Percentiles rank a stretch among this genome's conserved stretches.
Conservation (phyloP, 2,113 vertebrate species). For the Ovis aries region DNA sequence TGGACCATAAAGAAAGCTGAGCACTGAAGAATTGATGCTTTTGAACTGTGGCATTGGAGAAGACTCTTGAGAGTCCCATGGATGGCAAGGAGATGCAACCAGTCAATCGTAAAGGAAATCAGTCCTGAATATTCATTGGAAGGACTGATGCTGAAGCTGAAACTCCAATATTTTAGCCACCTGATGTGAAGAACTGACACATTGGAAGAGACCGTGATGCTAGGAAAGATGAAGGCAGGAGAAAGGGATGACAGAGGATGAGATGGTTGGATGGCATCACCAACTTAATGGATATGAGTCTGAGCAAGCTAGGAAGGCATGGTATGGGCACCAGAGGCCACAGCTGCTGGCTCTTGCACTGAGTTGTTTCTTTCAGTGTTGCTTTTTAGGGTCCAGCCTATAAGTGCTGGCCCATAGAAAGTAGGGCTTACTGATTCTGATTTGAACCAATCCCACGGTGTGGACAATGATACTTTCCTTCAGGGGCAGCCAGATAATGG, state of each 20-base stretch:
- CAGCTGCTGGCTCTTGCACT: background rate
- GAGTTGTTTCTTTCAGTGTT: background rate
- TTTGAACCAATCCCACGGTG: background rate
- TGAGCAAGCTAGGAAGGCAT: background rate
- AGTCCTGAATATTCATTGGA: background rate
- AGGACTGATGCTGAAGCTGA: background rate
- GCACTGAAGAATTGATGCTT: background rate
- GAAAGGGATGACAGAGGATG: background rate
- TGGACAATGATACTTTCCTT: background rate
- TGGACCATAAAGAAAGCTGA: background rate
- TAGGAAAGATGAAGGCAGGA: background rate
- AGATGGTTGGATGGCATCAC: background rate
- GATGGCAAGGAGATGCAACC: background rate
- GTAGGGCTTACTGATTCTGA: background rate
- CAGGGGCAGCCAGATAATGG: background rate
- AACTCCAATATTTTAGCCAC: background rate
- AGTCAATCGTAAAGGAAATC: background rate
- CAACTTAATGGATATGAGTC: background rate
- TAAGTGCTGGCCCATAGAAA: background rate
- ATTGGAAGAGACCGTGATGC: background rate
- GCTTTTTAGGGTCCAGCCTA: background rate
- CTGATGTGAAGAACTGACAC: background rate
- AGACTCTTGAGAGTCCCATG: background rate
- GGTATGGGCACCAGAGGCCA: background rate
- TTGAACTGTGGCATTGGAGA: background rate